These are phyloP conservation scores for Drosophila nigritarsus DNA, from an alignment of 2,888 invertebrate species.

Conservation along the genomic window DNA sequence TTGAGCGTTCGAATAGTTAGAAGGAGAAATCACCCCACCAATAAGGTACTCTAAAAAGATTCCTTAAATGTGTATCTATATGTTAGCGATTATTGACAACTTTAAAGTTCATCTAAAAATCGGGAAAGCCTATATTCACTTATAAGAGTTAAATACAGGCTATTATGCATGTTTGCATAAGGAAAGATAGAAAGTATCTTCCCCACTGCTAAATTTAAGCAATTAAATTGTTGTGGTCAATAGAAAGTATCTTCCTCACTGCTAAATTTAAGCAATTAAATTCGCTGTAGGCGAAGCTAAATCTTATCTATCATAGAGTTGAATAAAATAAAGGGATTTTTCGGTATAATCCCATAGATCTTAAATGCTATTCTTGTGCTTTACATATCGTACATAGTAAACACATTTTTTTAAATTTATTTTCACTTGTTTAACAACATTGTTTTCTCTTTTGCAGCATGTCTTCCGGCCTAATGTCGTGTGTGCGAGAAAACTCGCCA, in stretches of 20 bases:
- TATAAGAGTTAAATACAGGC: background rate
- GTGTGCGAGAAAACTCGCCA: constrained; percentile 85
- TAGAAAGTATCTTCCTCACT: background rate
- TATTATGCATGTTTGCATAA: background rate
- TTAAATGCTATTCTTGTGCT: background rate
- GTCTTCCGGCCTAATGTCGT: constrained; percentile 85
- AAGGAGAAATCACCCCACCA: too few relatives aligned
- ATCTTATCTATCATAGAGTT: background rate
- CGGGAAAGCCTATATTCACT: background rate
- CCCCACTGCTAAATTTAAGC: background rate
- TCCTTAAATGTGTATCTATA: background rate
- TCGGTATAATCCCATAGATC: background rate
- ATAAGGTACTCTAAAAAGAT: background rate
- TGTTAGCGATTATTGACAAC: background rate
- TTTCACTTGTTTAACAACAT: background rate
- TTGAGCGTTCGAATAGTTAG: background rate
- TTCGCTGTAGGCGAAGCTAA: background rate
- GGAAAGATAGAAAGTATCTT: background rate
- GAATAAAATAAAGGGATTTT: background rate
- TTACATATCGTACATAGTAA: background rate
- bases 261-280: background rate
- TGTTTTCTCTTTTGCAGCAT: constrained; percentile 73
- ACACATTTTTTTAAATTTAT: background rate
- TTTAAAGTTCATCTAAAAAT: background rate
- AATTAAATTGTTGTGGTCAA: background rate